Evolutionary conservation across 2,797 vertebrate species (phyloP).

Genomic region (Australoheros facetus): DNA sequence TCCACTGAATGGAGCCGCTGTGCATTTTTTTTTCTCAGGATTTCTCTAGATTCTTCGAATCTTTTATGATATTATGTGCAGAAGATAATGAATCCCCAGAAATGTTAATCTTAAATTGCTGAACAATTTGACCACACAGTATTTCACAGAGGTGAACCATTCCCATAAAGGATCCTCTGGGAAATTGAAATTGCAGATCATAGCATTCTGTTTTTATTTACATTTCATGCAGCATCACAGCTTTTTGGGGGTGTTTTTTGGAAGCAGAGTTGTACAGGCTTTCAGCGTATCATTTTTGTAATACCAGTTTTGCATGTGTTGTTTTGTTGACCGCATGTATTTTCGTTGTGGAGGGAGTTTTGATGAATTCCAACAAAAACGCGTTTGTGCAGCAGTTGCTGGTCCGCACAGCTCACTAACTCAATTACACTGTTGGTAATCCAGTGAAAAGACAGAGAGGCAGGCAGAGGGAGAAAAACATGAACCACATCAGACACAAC

Average conservation of each 20-base stretch:
- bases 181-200: background rate
- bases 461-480: slow-evolving; percentile 52
- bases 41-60: background rate
- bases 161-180: background rate
- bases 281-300: background rate
- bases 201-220: background rate
- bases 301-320: slow-evolving; percentile 10
- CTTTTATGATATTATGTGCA: slow-evolving; percentile 1
- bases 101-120: slow-evolving; percentile 1
- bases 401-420: slow-evolving; percentile 70
- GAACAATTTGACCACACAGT: background rate
- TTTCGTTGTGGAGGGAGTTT: slow-evolving; percentile 33
- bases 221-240: background rate
- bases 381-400: slow-evolving; percentile 55
- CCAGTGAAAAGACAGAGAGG: slow-evolving; percentile 73
- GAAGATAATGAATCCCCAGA: slow-evolving; percentile 1
- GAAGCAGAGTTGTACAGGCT: background rate
- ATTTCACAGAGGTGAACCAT: background rate
- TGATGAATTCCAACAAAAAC: slow-evolving; percentile 69
- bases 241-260: background rate
- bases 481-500: slow-evolving; percentile 62
- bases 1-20: background rate
- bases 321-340: slow-evolving; percentile 52
- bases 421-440: slow-evolving; percentile 78
- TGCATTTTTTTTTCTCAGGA: background rate